Conservation (phyloP, 2,888 invertebrate species). For the Dione juno region DNA sequence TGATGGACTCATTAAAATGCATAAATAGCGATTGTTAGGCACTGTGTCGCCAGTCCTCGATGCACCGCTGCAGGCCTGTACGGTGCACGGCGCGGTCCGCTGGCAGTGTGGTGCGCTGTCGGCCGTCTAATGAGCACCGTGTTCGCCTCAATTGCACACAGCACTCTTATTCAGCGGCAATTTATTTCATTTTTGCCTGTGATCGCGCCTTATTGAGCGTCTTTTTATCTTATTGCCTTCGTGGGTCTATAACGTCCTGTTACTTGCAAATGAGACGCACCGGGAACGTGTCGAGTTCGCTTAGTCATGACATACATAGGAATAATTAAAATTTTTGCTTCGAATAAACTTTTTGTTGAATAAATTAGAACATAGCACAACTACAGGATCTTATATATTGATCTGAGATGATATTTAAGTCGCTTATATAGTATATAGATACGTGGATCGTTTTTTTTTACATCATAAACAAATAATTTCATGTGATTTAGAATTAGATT, state of each 20-base stretch:
- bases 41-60: conserved; percentile 42
- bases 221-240: conserved; percentile 82
- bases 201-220: conserved; percentile 83
- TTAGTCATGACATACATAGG: conserved; percentile 73
- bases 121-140: conserved; percentile 80
- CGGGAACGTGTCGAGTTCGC: conserved; percentile 72
- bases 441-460: not conserved
- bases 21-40: conserved; percentile 56
- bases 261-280: conserved; percentile 83
- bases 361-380: conserved; percentile 16
- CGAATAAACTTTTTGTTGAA: conserved; percentile 52
- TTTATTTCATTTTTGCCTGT: conserved; percentile 84
- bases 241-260: conserved; percentile 81
- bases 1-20: conserved; percentile 44
- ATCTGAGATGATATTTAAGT: conserved; percentile 50
- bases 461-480: conserved; percentile 54
- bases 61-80: conserved; percentile 23
- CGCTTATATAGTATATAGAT: conserved; percentile 22
- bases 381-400: not conserved
- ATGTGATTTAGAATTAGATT: conserved; percentile 55
- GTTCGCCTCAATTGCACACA: conserved; percentile 82
- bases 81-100: conserved; percentile 24
- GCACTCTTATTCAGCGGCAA: conserved; percentile 81
- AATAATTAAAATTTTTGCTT: conserved; percentile 75
- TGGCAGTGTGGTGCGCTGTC: conserved; percentile 45